Evolutionary conservation across 2,797 vertebrate genomes (phyloP), one percentile per base, ranked within the genome.

Genomic region (Hemibagrus guttatus): DNA sequence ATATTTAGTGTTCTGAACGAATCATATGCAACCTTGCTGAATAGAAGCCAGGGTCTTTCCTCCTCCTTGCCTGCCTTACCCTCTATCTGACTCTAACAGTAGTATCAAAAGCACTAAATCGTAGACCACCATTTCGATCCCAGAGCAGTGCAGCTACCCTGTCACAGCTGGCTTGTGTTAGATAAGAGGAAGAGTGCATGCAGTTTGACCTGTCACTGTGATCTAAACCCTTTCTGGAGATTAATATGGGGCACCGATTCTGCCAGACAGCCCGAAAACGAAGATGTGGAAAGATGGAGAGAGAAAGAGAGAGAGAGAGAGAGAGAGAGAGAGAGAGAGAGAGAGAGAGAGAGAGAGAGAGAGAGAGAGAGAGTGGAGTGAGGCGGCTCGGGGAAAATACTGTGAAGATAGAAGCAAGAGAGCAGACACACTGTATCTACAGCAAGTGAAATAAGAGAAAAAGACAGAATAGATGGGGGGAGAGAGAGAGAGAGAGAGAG

Each of bases 361-460:
- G 84, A 68, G 81, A 85, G 26, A 71, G 84, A 63, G 52, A 63
- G 58, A 79, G 78, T 72, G 66, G 31, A 72, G 54, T 84, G 52
- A 72, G 31, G 68, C 3, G 54, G 82, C 54, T 58, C 54, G 42
- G 52, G 31, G 31, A 84, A 84, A 71, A 16, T 72, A 84, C 82
- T 72, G 66, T 59, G 52, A 72, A 72, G 52, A 71, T 72, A 72
- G 85, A 89, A 87, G 87, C 87, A 66, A 89, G 88, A 91, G 76
- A 90, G 84, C 90, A 89, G 88, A 92, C 89, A 85, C 19, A 42
- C 49, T 78, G 42, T 59, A 68, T 79, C 42, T 68, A 54, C 13
- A 92, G 89, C 89, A 79, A 88, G 91, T 91, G 90, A 91, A 92
- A 90, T 91, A 91, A 92, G 91, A 87, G 92, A 92, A 39, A 66